phyloP scores from a whole-genome alignment of 2,888 invertebrate species.

The Melanostoma scalare region DNA sequence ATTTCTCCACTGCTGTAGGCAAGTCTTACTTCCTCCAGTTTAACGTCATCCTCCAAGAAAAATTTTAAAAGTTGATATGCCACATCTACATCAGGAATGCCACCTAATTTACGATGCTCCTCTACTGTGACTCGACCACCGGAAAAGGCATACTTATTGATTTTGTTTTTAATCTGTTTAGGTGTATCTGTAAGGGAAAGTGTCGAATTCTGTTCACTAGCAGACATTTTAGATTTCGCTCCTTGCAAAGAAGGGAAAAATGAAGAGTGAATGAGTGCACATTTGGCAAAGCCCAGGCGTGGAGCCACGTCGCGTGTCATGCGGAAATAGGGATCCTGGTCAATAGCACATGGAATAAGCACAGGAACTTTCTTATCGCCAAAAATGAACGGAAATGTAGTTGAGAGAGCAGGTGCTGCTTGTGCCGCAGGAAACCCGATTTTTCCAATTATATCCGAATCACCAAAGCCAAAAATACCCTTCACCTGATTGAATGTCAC shows the following conservation, averaged over 20 bases:
- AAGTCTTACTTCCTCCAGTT: constrained; percentile 87
- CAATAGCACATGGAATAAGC: constrained; percentile 99
- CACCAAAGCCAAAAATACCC: constrained; percentile 98
- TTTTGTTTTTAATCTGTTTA: constrained; percentile 97
- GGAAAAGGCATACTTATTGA: constrained; percentile 98
- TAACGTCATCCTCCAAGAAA: constrained; percentile 96
- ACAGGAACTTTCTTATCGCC: constrained; percentile 85
- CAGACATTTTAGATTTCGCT: constrained; percentile 99
- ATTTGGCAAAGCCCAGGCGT: constrained; percentile 92
- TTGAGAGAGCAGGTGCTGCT: constrained; percentile 96
- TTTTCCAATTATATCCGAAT: constrained; percentile 98
- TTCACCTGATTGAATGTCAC: constrained; percentile 99
- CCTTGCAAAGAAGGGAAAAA: constrained; percentile 98
- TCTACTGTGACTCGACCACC: constrained; percentile 97
- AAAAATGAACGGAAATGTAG: constrained; percentile 95
- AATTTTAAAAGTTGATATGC: constrained; percentile 96
- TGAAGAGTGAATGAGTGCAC: constrained; percentile 91
- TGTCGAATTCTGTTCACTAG: constrained; percentile 95
- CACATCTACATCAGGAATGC: constrained; percentile 98
- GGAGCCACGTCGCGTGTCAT: constrained; percentile 99
- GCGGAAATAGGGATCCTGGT: constrained; percentile 99
- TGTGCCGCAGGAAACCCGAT: constrained; percentile 98
- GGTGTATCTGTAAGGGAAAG: constrained; percentile 97
- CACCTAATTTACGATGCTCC: constrained; percentile 94
- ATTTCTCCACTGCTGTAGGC: constrained; percentile 87